Conservation (phyloP, 2,113 vertebrate genomes). For the Onychostruthus taczanowskii region DNA sequence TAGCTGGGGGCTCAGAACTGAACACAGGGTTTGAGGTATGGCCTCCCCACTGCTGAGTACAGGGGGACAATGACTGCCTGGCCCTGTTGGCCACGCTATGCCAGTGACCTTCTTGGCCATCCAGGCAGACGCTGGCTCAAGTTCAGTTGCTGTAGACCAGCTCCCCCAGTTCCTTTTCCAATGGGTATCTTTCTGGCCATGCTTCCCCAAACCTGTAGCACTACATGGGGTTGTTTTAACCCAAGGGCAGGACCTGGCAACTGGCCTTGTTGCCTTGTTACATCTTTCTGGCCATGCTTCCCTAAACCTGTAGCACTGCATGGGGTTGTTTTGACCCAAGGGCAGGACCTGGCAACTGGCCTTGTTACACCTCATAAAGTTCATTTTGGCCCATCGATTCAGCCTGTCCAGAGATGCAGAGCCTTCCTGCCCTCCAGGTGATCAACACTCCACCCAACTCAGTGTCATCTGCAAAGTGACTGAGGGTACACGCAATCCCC, state of each 20-base stretch:
- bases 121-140: neutral
- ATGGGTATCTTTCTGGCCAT: accelerated
- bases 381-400: accelerated
- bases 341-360: neutral
- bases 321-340: neutral
- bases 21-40: accelerated
- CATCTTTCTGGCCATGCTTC: neutral
- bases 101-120: neutral
- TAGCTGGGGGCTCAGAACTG: neutral
- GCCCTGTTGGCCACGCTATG: neutral
- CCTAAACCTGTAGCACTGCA: neutral
- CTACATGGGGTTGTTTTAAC: neutral
- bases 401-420: neutral
- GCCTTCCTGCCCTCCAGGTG: neutral
- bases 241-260: neutral
- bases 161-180: neutral
- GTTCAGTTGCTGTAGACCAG: accelerated
- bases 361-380: neutral
- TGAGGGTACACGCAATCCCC: neutral
- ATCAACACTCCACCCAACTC: neutral
- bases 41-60: accelerated
- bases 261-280: neutral
- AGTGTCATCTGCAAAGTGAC: neutral
- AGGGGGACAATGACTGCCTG: accelerated
- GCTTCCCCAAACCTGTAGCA: neutral